Conservation (phyloP, 2,888 invertebrate species). For the Drosophila testacea region DNA sequence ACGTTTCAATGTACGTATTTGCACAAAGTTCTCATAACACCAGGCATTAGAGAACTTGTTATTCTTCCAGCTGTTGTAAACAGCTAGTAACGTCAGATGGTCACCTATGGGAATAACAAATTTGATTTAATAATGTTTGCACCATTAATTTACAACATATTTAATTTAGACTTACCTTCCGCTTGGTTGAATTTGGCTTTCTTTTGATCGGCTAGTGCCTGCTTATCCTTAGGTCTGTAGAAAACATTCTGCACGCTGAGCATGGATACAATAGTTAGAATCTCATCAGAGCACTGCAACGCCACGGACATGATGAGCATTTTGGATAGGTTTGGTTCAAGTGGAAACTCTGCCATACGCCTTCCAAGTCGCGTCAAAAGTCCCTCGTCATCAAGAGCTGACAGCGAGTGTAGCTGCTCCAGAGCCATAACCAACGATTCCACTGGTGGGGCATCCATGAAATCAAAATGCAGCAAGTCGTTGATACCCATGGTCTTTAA, state of each 20-base stretch:
- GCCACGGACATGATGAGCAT: conserved; percentile 99
- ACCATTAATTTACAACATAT: background rate
- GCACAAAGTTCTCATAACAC: conserved; percentile 99
- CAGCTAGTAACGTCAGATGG: conserved; percentile 98
- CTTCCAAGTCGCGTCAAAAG: conserved; percentile 92
- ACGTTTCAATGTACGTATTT: conserved; percentile 97
- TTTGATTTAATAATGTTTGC: background rate
- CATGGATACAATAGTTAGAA: conserved; percentile 99
- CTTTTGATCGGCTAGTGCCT: conserved; percentile 98
- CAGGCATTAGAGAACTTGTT: conserved; percentile 99
- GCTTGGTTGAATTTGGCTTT: conserved; percentile 99
- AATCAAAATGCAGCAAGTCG: conserved; percentile 98
- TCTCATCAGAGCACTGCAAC: conserved; percentile 98
- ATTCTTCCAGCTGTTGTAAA: conserved; percentile 99
- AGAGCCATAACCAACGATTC: conserved; percentile 99
- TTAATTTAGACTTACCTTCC: conserved; percentile 87
- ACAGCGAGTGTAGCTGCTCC: conserved; percentile 97
- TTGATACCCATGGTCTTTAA: conserved; percentile 99
- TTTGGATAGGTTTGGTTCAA: conserved; percentile 99
- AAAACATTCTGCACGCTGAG: conserved; percentile 99
- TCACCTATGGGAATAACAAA: conserved; percentile 87
- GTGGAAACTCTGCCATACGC: conserved; percentile 99
- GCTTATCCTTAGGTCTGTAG: conserved; percentile 97
- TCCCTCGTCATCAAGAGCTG: conserved; percentile 98
- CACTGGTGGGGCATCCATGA: conserved; percentile 99